Evolutionary conservation across 2,888 invertebrate species (phyloP).

Genomic region (Odontocerum albicorne): DNA sequence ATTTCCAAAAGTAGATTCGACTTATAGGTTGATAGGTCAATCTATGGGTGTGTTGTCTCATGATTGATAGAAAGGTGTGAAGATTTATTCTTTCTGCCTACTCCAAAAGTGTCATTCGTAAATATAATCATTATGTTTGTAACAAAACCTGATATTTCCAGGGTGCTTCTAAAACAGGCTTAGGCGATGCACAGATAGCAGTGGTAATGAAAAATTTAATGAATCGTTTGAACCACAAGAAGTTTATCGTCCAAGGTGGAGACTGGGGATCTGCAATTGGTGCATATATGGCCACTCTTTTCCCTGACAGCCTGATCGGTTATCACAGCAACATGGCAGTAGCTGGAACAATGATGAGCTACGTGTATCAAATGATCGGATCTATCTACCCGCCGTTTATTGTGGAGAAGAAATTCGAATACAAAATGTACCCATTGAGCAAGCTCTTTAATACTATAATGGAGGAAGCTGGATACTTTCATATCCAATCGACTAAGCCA

Average conservation of each 20-base stretch:
- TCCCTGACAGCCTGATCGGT: conserved; percentile 58
- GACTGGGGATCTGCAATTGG: conserved; percentile 70
- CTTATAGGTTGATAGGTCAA: too few species aligned
- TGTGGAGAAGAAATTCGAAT: conserved; percentile 52
- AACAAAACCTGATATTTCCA: too few species aligned
- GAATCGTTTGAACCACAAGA: conserved; percentile 62
- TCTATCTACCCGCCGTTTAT: conserved; percentile 59
- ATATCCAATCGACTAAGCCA: conserved; percentile 85
- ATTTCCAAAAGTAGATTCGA: too few species aligned
- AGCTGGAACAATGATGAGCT: conserved; percentile 39
- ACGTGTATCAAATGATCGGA: conserved; percentile 51
- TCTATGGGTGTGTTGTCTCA: too few species aligned
- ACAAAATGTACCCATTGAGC: conserved; percentile 52
- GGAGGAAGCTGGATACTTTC: conserved; percentile 64
- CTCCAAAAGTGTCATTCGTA: too few species aligned
- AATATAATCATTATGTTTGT: too few species aligned
- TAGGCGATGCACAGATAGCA: conserved; percentile 59
- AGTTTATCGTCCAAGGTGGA: conserved; percentile 73
- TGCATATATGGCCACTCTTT: conserved; percentile 61
- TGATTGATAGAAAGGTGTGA: too few species aligned
- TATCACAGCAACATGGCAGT: conserved; percentile 66
- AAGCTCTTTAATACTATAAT: conserved; percentile 38
- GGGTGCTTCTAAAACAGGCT: conserved; percentile 59
- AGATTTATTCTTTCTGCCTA: too few species aligned
- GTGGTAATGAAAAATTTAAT: conserved; percentile 68